Percentiles rank a stretch among this genome's conserved stretches.
Conservation (phyloP, 1,140 invertebrate genomes). For the Phortica variegata region DNA sequence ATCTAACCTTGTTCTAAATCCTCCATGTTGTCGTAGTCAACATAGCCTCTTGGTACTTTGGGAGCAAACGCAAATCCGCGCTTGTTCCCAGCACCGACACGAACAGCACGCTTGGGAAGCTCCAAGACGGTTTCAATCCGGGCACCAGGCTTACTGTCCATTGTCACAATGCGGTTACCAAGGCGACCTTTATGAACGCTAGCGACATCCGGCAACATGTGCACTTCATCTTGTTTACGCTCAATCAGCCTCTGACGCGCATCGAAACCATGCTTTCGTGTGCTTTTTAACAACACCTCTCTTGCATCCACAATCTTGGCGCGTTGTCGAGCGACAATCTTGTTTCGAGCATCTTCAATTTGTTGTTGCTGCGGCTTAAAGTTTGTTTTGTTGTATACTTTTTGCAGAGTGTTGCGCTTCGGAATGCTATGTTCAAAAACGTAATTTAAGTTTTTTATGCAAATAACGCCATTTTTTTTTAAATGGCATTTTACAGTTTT, state of each 20-base stretch:
- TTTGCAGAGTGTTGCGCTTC: slow-evolving; percentile 13
- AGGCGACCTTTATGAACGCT: slow-evolving; percentile 12
- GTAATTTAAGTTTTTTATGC: background rate
- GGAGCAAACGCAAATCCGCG: background rate
- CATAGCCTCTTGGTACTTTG: slow-evolving; percentile 38
- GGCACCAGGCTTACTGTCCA: slow-evolving; percentile 17
- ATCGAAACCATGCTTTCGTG: slow-evolving; percentile 63
- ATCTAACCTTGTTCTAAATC: slow-evolving; percentile 45
- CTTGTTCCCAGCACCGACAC: slow-evolving; percentile 3
- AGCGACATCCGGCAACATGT: slow-evolving; percentile 7
- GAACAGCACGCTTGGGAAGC: slow-evolving; percentile 7
- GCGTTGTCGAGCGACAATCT: slow-evolving; percentile 70
- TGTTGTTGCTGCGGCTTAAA: slow-evolving; percentile 10
- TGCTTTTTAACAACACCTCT: slow-evolving; percentile 68
- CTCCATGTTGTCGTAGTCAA: slow-evolving; percentile 54
- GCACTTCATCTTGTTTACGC: slow-evolving; percentile 33
- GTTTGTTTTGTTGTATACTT: slow-evolving; percentile 13
- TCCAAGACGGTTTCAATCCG: slow-evolving; percentile 15
- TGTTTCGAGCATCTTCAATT: slow-evolving; percentile 66
- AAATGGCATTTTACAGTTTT: slow-evolving; percentile 1
- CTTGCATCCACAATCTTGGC: slow-evolving; percentile 67
- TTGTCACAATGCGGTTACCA: slow-evolving; percentile 28
- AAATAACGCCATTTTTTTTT: slow-evolving; percentile 35
- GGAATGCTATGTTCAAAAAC: slow-evolving; percentile 1
- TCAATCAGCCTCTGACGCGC: slow-evolving; percentile 62